Percentiles rank a stretch among this genome's conserved stretches.
phyloP scores from a whole-genome alignment of 2,797 vertebrate species.

The Notoglanidium macrostoma region DNA sequence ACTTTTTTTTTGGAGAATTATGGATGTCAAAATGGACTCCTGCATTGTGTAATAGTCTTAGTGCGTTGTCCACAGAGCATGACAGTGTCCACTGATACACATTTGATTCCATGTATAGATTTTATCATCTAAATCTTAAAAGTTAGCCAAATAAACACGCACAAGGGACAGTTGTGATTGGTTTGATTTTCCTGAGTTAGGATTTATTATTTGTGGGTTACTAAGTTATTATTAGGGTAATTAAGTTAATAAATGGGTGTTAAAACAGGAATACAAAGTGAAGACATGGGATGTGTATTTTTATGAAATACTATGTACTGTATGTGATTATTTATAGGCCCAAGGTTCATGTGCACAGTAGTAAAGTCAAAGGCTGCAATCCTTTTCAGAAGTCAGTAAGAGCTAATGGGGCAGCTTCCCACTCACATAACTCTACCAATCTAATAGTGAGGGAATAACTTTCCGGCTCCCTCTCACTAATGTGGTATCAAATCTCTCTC shows the following conservation, averaged over 20 bases:
- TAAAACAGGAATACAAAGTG: not conserved
- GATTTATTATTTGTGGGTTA: no score
- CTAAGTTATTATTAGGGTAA: no score
- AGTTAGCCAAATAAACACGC: not conserved
- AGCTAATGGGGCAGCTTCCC: conserved; percentile 53
- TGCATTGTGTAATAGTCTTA: conserved; percentile 25
- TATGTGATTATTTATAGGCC: conserved; percentile 49
- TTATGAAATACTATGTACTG: conserved; percentile 34
- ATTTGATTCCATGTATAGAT: not conserved
- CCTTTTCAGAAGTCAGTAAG: conserved; percentile 47
- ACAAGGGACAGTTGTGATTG: not conserved
- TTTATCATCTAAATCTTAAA: conserved; percentile 8
- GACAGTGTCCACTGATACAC: not conserved
- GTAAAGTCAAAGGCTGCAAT: conserved; percentile 41
- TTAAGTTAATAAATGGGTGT: not conserved
- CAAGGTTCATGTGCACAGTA: conserved; percentile 17
- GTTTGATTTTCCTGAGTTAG: not conserved
- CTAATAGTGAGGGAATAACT: conserved; percentile 63
- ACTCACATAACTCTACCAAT: conserved; percentile 65
- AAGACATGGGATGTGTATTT: not conserved
- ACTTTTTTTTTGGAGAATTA: conserved; percentile 6
- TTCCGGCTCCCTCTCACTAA: conserved; percentile 64
- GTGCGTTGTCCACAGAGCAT: conserved; percentile 18
- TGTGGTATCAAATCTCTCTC: conserved; percentile 68
- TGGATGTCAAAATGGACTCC: conserved; percentile 32